Base-by-base conservation (phyloP, 1,140 invertebrate species). In the Atta texana region DNA sequence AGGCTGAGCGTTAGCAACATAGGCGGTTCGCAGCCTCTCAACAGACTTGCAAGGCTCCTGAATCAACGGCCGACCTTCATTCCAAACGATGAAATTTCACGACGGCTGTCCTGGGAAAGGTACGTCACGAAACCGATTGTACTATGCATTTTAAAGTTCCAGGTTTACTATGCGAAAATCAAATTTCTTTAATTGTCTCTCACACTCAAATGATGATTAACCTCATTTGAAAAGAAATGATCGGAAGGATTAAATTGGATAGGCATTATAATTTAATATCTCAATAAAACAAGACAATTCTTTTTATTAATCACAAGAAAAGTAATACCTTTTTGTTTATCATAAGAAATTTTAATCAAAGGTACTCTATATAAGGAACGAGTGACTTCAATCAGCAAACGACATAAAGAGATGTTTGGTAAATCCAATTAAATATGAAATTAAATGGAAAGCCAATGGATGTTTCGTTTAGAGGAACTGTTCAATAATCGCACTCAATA, bases 71-170 rank as follows among this genome's bases (percentile, higher is more conserved):
- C 94, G 75, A 95, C 93, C 90, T 93, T 92, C 87, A 93, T 85
- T 64, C 93, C 82, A 86, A 95, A 90, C 61, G 95, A 96, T 78
- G 95, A 96, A 86, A 95, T 96, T 44, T 96, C 96, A 24, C 95
- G 97, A 85, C 95, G 97, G 86, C 96, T 98, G 72, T 97, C 97
- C 91, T 98, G 97, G 97, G 97, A 98, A 93, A 96, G 97, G 97
- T 97, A 95, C 94, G 94, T 68, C 66, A 68, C 66, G 63, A 75
- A 80, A 8, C 51, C 8, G 53, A 55, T 1, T 34, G 24, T 51
- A 2, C 2, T 14, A 39, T 14, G 49, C 16, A 57, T 53, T 49
- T n/a, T 24, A n/a, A 72, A 53, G 24, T 14, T 6, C 3, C 12
- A 16, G 18, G 0, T 18, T 39, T 18, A 1, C 5, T 8, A 10